phyloP scores from a whole-genome alignment of 2,888 invertebrate genomes.

The Tanaodytes sp. region DNA sequence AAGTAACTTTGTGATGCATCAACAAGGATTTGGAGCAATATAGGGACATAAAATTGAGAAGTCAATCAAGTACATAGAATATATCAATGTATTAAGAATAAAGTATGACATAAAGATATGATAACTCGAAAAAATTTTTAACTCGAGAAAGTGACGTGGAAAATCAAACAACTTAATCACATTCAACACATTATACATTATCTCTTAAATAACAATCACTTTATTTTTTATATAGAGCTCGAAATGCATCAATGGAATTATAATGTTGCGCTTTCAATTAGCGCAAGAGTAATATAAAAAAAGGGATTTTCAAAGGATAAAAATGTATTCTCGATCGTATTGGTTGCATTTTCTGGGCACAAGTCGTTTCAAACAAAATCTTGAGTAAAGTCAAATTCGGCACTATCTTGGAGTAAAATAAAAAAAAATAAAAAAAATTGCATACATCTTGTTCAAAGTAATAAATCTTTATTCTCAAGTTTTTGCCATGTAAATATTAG shows the following conservation, averaged over 20 bases:
- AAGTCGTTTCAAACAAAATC: neutral
- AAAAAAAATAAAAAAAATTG: neutral
- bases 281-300: constrained; percentile 8
- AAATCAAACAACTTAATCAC: constrained; percentile 58
- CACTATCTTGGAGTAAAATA: too few species aligned
- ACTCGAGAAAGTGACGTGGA: constrained; percentile 58
- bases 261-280: constrained; percentile 19
- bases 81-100: constrained; percentile 66
- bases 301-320: constrained; percentile 6
- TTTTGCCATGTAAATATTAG: too few species aligned
- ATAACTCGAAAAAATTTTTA: constrained; percentile 58
- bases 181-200: constrained; percentile 56
- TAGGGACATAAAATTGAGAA: constrained; percentile 14
- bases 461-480: too few species aligned
- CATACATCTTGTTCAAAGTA: too few species aligned
- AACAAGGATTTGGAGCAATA: too few species aligned
- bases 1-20: too few species aligned
- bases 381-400: too few species aligned
- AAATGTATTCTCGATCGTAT: constrained; percentile 24
- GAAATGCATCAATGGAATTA: constrained; percentile 63
- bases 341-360: constrained; percentile 56
- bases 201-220: constrained; percentile 59
- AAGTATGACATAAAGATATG: constrained; percentile 66
- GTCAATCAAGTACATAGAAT: constrained; percentile 42
- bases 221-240: constrained; percentile 47